Conservation (phyloP, 2,888 invertebrate species). For the Acrobasis suavella region DNA sequence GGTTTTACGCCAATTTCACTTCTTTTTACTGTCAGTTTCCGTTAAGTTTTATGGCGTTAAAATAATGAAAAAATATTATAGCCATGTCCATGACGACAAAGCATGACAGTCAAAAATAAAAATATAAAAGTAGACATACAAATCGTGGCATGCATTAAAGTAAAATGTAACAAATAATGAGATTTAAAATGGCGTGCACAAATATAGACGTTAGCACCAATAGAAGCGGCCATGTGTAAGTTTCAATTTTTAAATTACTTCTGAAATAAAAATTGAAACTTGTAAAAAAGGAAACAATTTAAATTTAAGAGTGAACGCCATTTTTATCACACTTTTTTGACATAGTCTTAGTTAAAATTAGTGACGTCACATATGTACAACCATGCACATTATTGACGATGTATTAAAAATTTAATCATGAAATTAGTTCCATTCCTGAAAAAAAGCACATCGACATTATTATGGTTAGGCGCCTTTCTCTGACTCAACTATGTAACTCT, state of each 20-base stretch:
- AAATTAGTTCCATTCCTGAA: slow-evolving; percentile 35
- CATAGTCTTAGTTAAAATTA: slow-evolving; percentile 6
- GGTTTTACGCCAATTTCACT: too few species aligned
- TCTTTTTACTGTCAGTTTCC: not conserved
- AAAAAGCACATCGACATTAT: slow-evolving; percentile 26
- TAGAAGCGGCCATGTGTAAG: not conserved
- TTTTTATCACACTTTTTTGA: not conserved
- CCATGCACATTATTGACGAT: slow-evolving; percentile 31
- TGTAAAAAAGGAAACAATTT: not conserved
- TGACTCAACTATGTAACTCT: slow-evolving; percentile 25
- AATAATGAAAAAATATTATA: not conserved
- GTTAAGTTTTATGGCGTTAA: not conserved
- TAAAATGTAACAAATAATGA: not conserved
- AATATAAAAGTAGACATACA: not conserved
- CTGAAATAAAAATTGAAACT: not conserved
- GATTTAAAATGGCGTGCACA: not conserved
- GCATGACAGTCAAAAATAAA: slow-evolving; percentile 21
- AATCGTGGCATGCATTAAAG: not conserved
- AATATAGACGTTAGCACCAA: not conserved
- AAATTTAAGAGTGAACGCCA: not conserved
- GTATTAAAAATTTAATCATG: slow-evolving; percentile 24
- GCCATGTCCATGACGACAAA: slow-evolving; percentile 22
- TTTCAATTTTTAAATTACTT: not conserved
- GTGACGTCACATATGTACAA: slow-evolving; percentile 29
- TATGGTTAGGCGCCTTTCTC: slow-evolving; percentile 27